A percentile compares a stretch with the other conserved stretches of the same genome.
phyloP scores from a whole-genome alignment of 2,113 vertebrate genomes.

The Phrynocephalus versicolor region DNA sequence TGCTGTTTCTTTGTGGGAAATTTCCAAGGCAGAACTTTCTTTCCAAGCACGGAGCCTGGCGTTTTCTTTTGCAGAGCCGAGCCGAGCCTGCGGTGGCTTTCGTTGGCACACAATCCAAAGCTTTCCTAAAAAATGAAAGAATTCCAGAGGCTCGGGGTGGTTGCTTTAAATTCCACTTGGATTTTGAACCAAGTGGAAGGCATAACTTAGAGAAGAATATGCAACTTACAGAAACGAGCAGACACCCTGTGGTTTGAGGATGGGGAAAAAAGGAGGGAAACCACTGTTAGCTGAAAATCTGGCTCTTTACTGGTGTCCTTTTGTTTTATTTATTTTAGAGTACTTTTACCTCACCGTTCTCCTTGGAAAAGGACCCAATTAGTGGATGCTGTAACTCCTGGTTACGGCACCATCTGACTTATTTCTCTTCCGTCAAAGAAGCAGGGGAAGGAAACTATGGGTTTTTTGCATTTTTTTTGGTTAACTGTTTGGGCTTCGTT shows the following conservation, averaged over 20 bases:
- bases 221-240: not conserved
- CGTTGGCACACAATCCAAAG: not conserved
- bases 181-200: not conserved
- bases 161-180: not conserved
- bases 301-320: not conserved
- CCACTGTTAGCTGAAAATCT: not conserved
- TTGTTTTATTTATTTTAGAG: not conserved
- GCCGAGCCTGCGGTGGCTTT: not conserved
- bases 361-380: no score
- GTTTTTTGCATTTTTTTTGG: not conserved
- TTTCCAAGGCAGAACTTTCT: conserved; percentile 78
- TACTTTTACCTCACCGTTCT: no score
- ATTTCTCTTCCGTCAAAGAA: not conserved
- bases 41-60: conserved; percentile 18
- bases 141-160: not conserved
- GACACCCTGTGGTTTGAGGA: not conserved
- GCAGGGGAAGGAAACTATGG: not conserved
- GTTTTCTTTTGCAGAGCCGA: conserved; percentile 26
- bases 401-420: not conserved
- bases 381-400: not conserved
- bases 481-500: no score
- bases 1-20: conserved; percentile 76
- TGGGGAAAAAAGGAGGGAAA: not conserved
- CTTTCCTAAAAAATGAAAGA: not conserved
- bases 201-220: not conserved